Conservation (phyloP, 2,797 vertebrate species). For the Eutrigla gurnardus region DNA sequence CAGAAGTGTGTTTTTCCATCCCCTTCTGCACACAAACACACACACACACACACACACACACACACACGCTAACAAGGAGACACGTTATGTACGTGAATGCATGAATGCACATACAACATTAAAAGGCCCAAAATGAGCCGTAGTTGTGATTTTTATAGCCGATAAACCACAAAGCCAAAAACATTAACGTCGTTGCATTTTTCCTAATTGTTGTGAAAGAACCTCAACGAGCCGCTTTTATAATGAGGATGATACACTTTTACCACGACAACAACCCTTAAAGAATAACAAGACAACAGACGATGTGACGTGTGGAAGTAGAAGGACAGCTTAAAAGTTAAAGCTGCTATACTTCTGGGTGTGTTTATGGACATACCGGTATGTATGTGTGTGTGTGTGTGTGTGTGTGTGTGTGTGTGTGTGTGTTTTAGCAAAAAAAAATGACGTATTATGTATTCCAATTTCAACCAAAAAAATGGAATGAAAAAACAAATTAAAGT, state of each 20-base stretch:
- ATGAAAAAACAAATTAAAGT: no score
- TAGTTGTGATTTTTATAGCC: conserved; percentile 61
- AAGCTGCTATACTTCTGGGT: no score
- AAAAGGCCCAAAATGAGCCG: conserved; percentile 49
- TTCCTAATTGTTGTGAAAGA: not conserved
- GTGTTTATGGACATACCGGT: no score
- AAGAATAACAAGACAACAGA: not conserved
- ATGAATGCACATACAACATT: conserved; percentile 28
- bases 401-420: no score
- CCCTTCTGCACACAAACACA: not conserved
- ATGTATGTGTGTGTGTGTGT: no score
- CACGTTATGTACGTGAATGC: conserved; percentile 21
- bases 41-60: conserved; percentile 3
- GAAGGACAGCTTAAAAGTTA: no score
- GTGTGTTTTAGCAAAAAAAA: no score
- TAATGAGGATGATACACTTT: conserved; percentile 32
- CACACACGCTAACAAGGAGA: conserved; percentile 11
- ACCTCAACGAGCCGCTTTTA: conserved; percentile 42
- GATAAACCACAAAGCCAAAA: conserved; percentile 13
- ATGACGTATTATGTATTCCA: no score
- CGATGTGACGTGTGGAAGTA: no score
- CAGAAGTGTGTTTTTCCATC: not conserved
- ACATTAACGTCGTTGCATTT: no score
- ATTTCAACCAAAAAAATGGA: no score
- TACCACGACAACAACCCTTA: not conserved